Evolutionary conservation across 2,113 vertebrate genomes (phyloP).

Genomic region (Tauraco erythrolophus): DNA sequence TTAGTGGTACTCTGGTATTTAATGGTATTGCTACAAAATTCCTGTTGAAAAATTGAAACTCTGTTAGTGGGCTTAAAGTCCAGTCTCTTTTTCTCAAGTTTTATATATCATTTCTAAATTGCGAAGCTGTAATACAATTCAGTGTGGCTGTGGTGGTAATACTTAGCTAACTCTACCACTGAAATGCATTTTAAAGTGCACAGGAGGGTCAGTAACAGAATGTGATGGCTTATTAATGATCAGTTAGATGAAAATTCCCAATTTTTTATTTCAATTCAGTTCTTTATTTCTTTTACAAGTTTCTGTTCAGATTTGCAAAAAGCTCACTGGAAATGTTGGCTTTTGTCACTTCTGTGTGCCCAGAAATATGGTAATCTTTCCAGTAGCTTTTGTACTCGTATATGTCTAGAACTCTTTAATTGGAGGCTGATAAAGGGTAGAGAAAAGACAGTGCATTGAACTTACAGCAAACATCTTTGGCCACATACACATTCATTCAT

Average conservation of each 20-base stretch:
- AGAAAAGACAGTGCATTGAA: neutral
- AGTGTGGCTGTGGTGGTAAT: neutral
- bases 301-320: neutral
- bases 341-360: neutral
- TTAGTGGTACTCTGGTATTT: neutral
- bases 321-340: neutral
- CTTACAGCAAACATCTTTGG: neutral
- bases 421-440: neutral
- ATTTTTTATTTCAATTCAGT: neutral
- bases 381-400: neutral
- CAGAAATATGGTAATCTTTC: neutral
- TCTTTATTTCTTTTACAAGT: neutral
- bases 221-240: neutral
- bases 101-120: neutral
- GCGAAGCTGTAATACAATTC: neutral
- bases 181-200: neutral
- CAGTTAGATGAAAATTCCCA: neutral
- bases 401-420: neutral
- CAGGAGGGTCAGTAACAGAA: neutral
- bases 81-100: neutral
- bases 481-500: accelerated
- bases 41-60: neutral
- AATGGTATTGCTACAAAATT: neutral
- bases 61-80: neutral
- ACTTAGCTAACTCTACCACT: neutral